Base-by-base conservation (phyloP, 2,797 vertebrate species). In the Hydrolagus colliei region DNA sequence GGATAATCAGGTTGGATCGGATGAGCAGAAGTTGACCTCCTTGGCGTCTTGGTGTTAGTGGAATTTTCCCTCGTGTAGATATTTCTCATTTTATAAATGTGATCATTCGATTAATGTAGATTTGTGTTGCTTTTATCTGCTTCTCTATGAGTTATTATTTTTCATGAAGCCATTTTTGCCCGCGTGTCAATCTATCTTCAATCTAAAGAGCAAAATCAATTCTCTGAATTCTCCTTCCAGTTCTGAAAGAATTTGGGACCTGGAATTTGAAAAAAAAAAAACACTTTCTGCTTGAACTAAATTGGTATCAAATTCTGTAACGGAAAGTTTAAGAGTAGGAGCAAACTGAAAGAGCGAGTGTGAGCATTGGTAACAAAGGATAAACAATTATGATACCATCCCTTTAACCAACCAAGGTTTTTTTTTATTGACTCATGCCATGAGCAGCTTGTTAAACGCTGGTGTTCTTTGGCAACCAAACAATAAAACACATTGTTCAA, bases 111-210 rank as follows among this genome's bases (percentile, higher is more conserved):
- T 73, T 27, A 73, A 22, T 73, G n/a, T 22, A 27, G 72, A 27
- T 73, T 12, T 27, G 8, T 8, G 72, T 10, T 73, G 11, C 20
- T 73, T 73, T 73, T 73, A 73, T 27, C 72, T 22, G 27, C n/a
- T 11, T 27, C 1, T 73, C 9, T 27, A 7, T 73, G 20, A 73
- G 20, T n/a, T 73, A 27, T 22, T 22, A 27, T 22, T 22, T 22
- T 73, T 73, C 27, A 22, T 73, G 72, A 73, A 73, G 22, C n/a
- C n/a, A 73, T 27, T 73, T 73, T 73, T 73, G 27, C 72, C 72
- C 72, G 10, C 0, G 6, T 73, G n/a, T 73, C 27, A 22, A 73
- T 73, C 22, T 73, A 22, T 52, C 3, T 27, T 73, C n/a, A n/a
- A 0, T 73, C 9, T 20, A 16, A 20, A 71, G 9, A 6, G 41